Evolutionary conservation across 1,140 invertebrate genomes (phyloP).

Genomic region (Lycorma delicatula): DNA sequence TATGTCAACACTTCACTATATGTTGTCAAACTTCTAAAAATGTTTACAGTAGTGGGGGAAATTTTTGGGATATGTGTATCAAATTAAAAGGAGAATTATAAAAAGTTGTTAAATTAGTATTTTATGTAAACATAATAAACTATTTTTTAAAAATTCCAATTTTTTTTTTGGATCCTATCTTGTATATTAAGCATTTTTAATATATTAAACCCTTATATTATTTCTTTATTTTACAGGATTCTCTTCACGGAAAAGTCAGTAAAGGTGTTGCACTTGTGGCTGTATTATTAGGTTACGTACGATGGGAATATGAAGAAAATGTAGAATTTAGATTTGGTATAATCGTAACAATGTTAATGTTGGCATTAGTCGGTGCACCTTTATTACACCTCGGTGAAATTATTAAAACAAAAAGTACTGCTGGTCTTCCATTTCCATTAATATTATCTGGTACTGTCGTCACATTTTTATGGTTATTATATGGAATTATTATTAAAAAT

Average conservation of each 20-base stretch:
- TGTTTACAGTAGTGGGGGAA: no score
- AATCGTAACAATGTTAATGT: conserved; percentile 56
- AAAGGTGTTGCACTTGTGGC: conserved; percentile 45
- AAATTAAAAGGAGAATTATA: no score
- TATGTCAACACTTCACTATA: no score
- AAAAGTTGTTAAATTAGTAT: no score
- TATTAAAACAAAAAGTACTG: conserved; percentile 64
- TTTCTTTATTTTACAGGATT: conserved; percentile 32
- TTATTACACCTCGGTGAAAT: conserved; percentile 56
- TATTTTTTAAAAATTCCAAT: background rate
- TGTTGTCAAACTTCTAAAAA: no score
- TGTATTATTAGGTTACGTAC: conserved; percentile 50
- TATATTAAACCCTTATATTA: no score
- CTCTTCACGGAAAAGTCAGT: conserved; percentile 38
- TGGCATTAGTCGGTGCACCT: conserved; percentile 59
- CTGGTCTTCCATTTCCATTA: conserved; percentile 69
- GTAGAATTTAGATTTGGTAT: conserved; percentile 59
- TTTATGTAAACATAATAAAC: no score
- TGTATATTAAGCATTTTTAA: no score
- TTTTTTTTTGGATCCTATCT: background rate
- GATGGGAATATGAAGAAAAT: conserved; percentile 49
- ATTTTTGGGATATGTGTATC: no score
- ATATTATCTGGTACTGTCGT: conserved; percentile 70
- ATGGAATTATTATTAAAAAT: conserved; percentile 69
- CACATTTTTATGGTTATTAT: conserved; percentile 65